These are phyloP conservation scores for Drosophila meridiana DNA, from an alignment of 2,888 invertebrate genomes.

Conservation along the genomic window DNA sequence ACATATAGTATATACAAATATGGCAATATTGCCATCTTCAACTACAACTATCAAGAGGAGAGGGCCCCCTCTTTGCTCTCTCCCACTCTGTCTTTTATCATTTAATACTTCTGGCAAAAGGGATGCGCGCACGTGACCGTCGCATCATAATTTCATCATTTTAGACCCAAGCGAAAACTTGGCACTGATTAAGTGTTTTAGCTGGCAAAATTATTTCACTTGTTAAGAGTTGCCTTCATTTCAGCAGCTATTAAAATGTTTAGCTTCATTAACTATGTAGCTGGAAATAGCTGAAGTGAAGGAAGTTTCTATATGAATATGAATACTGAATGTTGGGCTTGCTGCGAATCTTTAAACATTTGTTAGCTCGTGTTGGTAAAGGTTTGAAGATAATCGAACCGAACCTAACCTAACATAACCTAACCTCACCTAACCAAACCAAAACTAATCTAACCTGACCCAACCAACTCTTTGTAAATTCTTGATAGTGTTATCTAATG, in stretches of 20 bases:
- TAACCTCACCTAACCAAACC: too few species aligned
- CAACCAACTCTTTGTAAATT: too few species aligned
- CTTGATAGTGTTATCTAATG: too few species aligned
- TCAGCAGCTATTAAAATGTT: not conserved
- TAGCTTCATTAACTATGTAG: not conserved
- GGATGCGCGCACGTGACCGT: conserved; percentile 47
- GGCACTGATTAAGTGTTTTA: conserved; percentile 6
- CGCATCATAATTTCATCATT: not conserved
- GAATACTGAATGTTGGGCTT: too few species aligned
- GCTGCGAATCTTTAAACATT: too few species aligned
- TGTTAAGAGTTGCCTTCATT: not conserved
- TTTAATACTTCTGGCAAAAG: conserved; percentile 12
- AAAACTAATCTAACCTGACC: too few species aligned
- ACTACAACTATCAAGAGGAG: conserved; percentile 32
- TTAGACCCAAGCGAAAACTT: not conserved
- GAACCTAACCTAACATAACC: too few species aligned
- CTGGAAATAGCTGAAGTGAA: not conserved
- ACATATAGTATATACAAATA: conserved; percentile 30
- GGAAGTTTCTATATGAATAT: not conserved
- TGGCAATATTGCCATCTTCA: conserved; percentile 39
- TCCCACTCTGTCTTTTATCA: not conserved
- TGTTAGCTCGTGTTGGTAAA: too few species aligned
- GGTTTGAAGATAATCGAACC: too few species aligned
- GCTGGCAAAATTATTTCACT: conserved; percentile 1
- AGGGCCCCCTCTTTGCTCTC: not conserved